These are phyloP conservation scores for Drosophila neoperkinsi DNA, from an alignment of 2,888 invertebrate species.

Conservation along the genomic window DNA sequence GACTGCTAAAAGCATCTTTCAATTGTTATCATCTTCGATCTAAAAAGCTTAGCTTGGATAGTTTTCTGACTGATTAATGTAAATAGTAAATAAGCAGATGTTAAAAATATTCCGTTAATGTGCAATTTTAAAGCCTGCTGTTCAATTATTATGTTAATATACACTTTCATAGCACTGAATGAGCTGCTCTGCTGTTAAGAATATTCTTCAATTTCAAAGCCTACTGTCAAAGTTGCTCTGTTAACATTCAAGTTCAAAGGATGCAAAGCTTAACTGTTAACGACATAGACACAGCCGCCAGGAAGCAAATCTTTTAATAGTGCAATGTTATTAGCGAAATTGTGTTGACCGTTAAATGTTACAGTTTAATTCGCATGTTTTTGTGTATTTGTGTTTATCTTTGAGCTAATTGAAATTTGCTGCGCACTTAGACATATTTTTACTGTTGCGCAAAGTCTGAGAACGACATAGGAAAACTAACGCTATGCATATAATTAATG, in stretches of 20 bases:
- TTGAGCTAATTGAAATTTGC: conserved; percentile 49
- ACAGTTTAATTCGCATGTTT: conserved; percentile 50
- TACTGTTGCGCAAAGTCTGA: conserved; percentile 19
- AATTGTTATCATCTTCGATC: background rate
- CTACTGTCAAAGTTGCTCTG: background rate
- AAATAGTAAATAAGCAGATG: background rate
- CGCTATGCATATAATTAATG: conserved; percentile 68
- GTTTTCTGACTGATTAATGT: background rate
- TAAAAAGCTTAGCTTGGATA: background rate
- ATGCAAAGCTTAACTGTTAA: background rate
- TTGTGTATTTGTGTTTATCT: conserved; percentile 16
- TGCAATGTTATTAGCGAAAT: background rate
- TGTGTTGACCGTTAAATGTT: conserved; percentile 14
- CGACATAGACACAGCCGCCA: no score
- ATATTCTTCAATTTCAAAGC: background rate
- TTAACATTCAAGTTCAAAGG: background rate
- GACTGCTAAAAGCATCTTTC: background rate
- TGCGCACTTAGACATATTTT: conserved; percentile 48
- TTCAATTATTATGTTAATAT: background rate
- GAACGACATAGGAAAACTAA: conserved; percentile 54
- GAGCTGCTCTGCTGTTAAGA: no score
- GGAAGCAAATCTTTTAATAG: background rate
- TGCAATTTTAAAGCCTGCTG: background rate
- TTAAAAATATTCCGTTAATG: background rate
- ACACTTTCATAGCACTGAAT: background rate